phyloP scores from a whole-genome alignment of 2,888 invertebrate species.

The Ichneumoninae sp. region DNA sequence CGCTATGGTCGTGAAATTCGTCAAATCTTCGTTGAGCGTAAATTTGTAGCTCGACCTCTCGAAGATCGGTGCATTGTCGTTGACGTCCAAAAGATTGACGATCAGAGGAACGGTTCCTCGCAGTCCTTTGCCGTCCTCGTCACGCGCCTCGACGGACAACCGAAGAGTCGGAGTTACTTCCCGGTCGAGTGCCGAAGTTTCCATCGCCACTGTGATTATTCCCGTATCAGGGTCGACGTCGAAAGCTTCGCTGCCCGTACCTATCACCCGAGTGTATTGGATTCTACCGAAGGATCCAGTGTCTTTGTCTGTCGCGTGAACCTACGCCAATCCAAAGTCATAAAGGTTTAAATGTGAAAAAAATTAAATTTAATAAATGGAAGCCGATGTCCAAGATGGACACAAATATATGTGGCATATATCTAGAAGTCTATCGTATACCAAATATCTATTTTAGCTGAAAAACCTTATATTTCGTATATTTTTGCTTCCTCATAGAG shows the following conservation, averaged over 20 bases:
- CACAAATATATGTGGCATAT: no score
- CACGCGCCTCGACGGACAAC: slow-evolving; percentile 94
- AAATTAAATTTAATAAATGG: background rate
- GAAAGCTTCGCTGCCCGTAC: slow-evolving; percentile 92
- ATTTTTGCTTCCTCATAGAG: no score
- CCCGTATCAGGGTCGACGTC: slow-evolving; percentile 92
- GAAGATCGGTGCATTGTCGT: slow-evolving; percentile 95
- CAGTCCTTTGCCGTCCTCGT: slow-evolving; percentile 93
- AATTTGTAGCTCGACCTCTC: slow-evolving; percentile 92
- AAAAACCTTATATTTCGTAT: no score
- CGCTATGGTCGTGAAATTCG: slow-evolving; percentile 91
- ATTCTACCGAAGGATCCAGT: slow-evolving; percentile 91
- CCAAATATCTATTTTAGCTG: no score
- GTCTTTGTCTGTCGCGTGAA: slow-evolving; percentile 93
- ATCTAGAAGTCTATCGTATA: no score
- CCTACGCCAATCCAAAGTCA: slow-evolving; percentile 79
- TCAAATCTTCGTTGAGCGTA: slow-evolving; percentile 90
- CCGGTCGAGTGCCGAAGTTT: slow-evolving; percentile 91
- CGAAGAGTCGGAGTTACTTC: slow-evolving; percentile 91
- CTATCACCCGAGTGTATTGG: slow-evolving; percentile 91
- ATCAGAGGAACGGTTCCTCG: slow-evolving; percentile 90
- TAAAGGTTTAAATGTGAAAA: background rate
- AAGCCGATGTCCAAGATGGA: no score
- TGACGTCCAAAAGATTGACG: slow-evolving; percentile 91
- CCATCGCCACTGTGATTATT: slow-evolving; percentile 91